Conservation (phyloP, 2,113 vertebrate species). For the Pachycephala philippinensis region DNA sequence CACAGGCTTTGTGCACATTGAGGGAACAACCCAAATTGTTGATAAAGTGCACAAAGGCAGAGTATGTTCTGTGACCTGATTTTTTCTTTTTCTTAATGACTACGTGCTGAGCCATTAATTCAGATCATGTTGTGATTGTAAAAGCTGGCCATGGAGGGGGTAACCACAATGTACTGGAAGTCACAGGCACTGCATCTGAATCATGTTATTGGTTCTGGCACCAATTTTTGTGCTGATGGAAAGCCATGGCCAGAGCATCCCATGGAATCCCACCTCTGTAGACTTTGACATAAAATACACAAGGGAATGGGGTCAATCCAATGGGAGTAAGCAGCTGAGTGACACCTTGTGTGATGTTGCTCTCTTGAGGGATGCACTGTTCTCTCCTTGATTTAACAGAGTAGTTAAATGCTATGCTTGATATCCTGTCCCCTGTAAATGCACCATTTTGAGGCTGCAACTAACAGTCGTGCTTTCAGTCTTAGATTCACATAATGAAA, state of each 20-base stretch:
- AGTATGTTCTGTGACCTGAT: background rate
- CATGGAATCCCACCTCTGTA: background rate
- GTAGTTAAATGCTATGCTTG: background rate
- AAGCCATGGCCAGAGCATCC: background rate
- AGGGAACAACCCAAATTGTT: background rate
- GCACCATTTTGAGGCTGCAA: background rate
- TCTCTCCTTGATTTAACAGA: background rate
- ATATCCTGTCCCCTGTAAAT: background rate
- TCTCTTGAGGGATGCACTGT: background rate
- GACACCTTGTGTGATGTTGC: background rate
- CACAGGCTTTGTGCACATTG: fast-evolving
- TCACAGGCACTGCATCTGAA: background rate
- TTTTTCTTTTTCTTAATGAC: background rate
- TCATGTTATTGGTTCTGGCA: background rate
- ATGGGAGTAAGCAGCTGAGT: background rate
- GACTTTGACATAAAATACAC: background rate
- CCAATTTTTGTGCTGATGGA: background rate
- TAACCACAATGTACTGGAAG: background rate
- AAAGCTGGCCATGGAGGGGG: background rate
- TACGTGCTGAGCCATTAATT: background rate
- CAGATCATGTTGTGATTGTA: background rate
- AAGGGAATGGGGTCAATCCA: background rate
- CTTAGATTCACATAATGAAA: conserved; percentile 29
- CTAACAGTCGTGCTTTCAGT: conserved; percentile 45
- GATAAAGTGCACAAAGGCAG: background rate